A percentile compares a stretch with the other conserved stretches of the same genome.
These are phyloP conservation scores for Scolopax rusticola DNA, from an alignment of 2,797 vertebrate species.

Conservation along the genomic window DNA sequence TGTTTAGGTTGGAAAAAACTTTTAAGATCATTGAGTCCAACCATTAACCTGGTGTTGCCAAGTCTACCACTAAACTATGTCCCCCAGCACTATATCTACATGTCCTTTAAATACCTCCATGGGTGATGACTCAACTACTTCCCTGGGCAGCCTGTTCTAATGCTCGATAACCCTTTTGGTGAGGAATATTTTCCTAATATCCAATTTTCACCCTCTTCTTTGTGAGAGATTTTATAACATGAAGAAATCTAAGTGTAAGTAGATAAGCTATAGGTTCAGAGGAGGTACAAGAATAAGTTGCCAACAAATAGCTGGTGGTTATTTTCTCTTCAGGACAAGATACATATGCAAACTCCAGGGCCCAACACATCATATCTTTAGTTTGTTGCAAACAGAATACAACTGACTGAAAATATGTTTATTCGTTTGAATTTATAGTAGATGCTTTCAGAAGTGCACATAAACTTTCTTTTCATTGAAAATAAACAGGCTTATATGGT, in stretches of 20 bases:
- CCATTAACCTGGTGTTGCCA: background rate
- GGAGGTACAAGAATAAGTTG: background rate
- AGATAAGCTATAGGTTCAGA: background rate
- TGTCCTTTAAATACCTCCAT: background rate
- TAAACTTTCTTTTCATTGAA: background rate
- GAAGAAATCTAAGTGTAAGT: background rate
- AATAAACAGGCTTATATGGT: background rate
- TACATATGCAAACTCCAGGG: rapidly evolving
- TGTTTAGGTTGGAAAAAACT: background rate
- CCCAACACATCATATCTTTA: background rate
- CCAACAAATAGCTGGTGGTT: background rate
- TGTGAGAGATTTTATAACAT: background rate
- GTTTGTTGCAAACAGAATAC: background rate
- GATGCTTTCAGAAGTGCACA: background rate
- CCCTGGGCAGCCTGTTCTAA: background rate
- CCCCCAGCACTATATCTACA: background rate
- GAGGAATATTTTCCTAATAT: background rate
- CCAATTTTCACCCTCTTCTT: background rate
- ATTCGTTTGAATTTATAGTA: background rate
- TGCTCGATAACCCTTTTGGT: background rate
- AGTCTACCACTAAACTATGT: background rate
- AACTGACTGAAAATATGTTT: background rate
- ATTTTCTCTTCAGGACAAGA: background rate
- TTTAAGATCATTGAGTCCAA: background rate
- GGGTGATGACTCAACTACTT: background rate